A percentile compares a stretch with the other conserved stretches of the same genome.
Conservation (phyloP, 2,888 invertebrate genomes). For the Marronus borbonicus region DNA sequence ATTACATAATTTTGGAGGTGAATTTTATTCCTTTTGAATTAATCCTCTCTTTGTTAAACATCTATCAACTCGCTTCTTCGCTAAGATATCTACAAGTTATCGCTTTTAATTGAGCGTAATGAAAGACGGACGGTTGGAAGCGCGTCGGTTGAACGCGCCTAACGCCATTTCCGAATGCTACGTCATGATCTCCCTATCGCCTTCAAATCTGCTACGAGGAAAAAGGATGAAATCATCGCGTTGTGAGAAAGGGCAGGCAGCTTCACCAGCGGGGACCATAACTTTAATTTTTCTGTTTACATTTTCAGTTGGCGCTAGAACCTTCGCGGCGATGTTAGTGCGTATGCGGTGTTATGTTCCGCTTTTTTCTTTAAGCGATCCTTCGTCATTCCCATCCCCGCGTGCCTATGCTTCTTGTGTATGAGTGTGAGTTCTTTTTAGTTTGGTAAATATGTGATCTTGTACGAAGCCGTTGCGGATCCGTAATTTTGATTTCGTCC, state of each 20-base stretch:
- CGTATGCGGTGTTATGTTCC: constrained; percentile 46
- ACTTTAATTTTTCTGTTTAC: constrained; percentile 59
- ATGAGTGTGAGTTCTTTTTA: neutral
- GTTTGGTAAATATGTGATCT: constrained; percentile 14
- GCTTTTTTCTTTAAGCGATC: constrained; percentile 30
- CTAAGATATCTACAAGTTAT: too few relatives aligned
- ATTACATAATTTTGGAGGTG: neutral
- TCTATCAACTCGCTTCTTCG: too few relatives aligned
- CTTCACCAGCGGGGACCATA: neutral
- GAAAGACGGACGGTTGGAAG: too few relatives aligned
- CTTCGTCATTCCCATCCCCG: neutral
- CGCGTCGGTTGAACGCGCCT: neutral
- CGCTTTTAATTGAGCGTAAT: too few relatives aligned
- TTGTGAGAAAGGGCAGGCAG: neutral
- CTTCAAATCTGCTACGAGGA: neutral
- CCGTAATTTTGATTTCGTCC: neutral
- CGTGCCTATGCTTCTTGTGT: neutral
- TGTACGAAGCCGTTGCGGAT: neutral
- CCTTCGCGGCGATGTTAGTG: constrained; percentile 41
- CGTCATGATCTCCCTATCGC: neutral
- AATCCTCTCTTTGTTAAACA: too few relatives aligned
- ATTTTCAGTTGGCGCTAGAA: constrained; percentile 56
- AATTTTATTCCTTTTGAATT: too few relatives aligned
- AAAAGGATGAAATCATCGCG: neutral
- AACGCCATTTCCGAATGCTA: neutral